These are phyloP conservation scores for Taurulus bubalis DNA, from an alignment of 2,113 vertebrate species.

Conservation along the genomic window DNA sequence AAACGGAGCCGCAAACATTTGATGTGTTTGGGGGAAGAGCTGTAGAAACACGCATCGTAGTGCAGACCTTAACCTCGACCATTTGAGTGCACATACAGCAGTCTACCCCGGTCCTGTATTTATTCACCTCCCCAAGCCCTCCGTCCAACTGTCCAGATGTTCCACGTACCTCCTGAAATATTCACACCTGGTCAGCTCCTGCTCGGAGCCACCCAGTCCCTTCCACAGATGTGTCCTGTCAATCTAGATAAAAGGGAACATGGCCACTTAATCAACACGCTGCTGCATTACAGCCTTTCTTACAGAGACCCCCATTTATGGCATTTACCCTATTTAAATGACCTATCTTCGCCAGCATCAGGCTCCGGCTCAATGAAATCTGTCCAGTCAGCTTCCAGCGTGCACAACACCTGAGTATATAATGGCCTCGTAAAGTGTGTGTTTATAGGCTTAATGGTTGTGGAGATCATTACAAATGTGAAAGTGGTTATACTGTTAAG, in stretches of 20 bases:
- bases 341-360: neutral
- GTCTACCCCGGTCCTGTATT: neutral
- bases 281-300: constrained; percentile 21
- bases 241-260: constrained; percentile 78
- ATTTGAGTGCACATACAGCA: neutral
- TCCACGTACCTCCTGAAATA: constrained; percentile 70
- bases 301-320: constrained; percentile 25
- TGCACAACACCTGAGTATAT: constrained; percentile 28
- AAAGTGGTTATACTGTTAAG: constrained; percentile 55
- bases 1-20: neutral
- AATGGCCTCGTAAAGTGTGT: constrained; percentile 61
- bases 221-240: constrained; percentile 81
- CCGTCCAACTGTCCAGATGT: constrained; percentile 66
- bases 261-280: constrained; percentile 68
- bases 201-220: constrained; percentile 58
- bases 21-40: neutral
- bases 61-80: neutral
- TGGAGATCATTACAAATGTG: constrained; percentile 65
- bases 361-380: constrained; percentile 3
- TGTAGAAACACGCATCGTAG: neutral
- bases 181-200: constrained; percentile 68
- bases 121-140: constrained; percentile 18
- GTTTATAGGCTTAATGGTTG: constrained; percentile 64
- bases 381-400: constrained; percentile 11
- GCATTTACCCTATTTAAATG: neutral